A percentile compares a stretch with the other conserved stretches of the same genome.
These are phyloP conservation scores for Pelodiscus sinensis DNA, from an alignment of 2,113 vertebrate species.

Conservation along the genomic window DNA sequence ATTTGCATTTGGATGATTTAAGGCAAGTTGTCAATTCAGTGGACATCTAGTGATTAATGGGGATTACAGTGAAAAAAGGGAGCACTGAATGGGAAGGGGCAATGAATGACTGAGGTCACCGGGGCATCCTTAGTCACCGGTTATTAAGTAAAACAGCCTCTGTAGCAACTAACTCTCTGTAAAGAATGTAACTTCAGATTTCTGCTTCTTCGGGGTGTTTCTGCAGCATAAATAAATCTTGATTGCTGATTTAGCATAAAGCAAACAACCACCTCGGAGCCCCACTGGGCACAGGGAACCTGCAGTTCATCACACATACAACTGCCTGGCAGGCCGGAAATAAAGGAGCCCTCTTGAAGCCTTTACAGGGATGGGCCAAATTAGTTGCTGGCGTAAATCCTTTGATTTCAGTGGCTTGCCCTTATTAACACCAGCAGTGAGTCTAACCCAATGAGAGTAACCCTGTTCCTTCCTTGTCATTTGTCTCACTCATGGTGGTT, in stretches of 20 bases:
- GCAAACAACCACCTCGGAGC: not conserved
- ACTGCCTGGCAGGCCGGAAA: not conserved
- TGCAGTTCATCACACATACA: not conserved
- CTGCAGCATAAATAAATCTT: not conserved
- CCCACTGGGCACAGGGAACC: not conserved
- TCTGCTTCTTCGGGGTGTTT: not conserved
- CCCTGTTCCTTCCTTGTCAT: not conserved
- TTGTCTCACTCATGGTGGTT: fast-evolving
- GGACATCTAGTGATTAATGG: not conserved
- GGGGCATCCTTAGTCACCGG: not conserved
- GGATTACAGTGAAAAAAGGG: not conserved
- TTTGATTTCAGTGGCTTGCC: not conserved
- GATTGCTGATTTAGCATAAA: fast-evolving
- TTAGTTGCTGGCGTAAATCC: not conserved
- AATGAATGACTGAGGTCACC: constrained; percentile 1
- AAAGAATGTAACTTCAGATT: not conserved
- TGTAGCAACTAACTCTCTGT: not conserved
- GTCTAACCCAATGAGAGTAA: fast-evolving
- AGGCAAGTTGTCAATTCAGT: not conserved
- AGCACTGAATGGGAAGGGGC: not conserved
- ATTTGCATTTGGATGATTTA: not conserved
- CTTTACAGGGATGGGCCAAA: fast-evolving
- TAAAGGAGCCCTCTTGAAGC: not conserved
- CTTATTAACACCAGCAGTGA: fast-evolving
- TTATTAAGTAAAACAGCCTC: not conserved